A percentile compares a stretch with the other conserved stretches of the same genome.
These are phyloP conservation scores for Hanleya hanleyi DNA, from an alignment of 2,888 invertebrate genomes.

Conservation along the genomic window DNA sequence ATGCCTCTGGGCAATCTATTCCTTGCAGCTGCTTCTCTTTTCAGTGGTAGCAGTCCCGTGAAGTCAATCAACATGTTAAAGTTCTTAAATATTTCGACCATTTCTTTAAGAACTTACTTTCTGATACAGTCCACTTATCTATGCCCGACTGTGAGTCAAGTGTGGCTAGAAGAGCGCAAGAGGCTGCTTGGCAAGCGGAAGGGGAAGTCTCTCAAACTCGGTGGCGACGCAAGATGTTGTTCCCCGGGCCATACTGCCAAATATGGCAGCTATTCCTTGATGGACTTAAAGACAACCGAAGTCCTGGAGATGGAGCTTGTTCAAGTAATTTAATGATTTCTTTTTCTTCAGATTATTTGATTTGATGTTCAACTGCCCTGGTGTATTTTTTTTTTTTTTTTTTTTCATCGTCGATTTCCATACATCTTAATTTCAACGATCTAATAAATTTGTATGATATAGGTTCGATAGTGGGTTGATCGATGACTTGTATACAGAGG, in stretches of 20 bases:
- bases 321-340: too few relatives aligned
- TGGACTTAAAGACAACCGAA: background rate
- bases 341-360: too few relatives aligned
- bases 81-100: background rate
- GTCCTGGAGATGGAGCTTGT: background rate
- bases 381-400: too few relatives aligned
- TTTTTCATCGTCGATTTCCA: too few relatives aligned
- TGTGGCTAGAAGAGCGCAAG: background rate
- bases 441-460: too few relatives aligned
- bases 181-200: background rate
- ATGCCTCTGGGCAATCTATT: background rate
- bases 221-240: background rate
- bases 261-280: background rate
- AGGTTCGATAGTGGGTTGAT: too few relatives aligned
- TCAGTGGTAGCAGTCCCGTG: background rate
- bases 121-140: background rate
- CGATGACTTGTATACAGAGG: too few relatives aligned
- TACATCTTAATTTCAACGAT: too few relatives aligned
- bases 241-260: background rate
- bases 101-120: background rate
- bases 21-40: background rate
- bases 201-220: background rate
- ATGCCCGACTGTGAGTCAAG: background rate
- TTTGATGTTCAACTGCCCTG: too few relatives aligned
- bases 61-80: background rate